Conservation (phyloP, 2,888 invertebrate species). For the Nysson spinosus region DNA sequence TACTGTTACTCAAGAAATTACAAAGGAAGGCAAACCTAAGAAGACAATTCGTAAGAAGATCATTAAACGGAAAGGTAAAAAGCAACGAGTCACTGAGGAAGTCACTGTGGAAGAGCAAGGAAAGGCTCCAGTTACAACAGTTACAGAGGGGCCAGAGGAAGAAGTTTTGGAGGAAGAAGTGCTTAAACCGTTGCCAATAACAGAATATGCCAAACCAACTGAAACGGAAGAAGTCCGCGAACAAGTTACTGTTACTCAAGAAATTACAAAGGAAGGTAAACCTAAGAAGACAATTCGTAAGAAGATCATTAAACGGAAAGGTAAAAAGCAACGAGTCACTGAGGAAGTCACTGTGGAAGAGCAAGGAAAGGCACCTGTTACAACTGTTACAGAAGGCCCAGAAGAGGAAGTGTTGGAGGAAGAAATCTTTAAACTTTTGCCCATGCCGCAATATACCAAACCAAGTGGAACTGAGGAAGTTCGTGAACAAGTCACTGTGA, state of each 20-base stretch:
- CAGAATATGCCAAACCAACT: conserved; percentile 64
- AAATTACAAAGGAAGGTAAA: conserved; percentile 75
- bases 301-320: conserved; percentile 51
- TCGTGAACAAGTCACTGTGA: conserved; percentile 67
- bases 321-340: conserved; percentile 54
- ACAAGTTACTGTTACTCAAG: conserved; percentile 61
- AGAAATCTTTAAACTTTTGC: conserved; percentile 26
- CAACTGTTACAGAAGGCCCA: conserved; percentile 54
- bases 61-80: conserved; percentile 51
- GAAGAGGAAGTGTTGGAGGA: conserved; percentile 58
- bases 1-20: too few species aligned
- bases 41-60: too few species aligned
- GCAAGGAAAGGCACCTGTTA: conserved; percentile 61
- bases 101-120: conserved; percentile 57
- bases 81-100: conserved; percentile 62
- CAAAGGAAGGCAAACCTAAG: too few species aligned
- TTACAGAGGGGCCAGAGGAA: conserved; percentile 50
- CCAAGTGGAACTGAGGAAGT: conserved; percentile 60
- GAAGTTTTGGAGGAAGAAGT: conserved; percentile 15
- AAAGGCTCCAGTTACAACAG: conserved; percentile 49
- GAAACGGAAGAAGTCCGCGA: conserved; percentile 65
- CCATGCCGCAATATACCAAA: conserved; percentile 67
- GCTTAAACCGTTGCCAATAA: neutral
- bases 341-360: conserved; percentile 66
- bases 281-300: conserved; percentile 69